phyloP scores from a whole-genome alignment of 2,797 vertebrate genomes.

The Ceryle rudis region DNA sequence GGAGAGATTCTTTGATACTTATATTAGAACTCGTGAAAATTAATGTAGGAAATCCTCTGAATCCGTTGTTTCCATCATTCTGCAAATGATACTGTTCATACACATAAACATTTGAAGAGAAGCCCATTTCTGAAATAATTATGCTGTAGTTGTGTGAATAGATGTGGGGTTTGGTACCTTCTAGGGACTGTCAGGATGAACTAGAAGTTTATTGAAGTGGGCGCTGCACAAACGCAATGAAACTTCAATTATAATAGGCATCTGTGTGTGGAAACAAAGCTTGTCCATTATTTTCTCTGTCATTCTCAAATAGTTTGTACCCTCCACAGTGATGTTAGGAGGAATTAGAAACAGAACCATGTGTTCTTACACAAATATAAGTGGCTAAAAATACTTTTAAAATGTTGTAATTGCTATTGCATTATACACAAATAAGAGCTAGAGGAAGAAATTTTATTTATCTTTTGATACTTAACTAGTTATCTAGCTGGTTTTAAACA shows the following conservation, averaged over 20 bases:
- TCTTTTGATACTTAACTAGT: background rate
- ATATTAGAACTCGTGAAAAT: background rate
- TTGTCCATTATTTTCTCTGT: background rate
- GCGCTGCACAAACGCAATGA: background rate
- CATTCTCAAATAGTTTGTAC: background rate
- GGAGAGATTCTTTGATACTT: background rate
- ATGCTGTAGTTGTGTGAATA: background rate
- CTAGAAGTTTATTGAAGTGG: background rate
- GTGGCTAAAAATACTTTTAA: background rate
- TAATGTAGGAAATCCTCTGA: background rate
- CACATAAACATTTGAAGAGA: background rate
- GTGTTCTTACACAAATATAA: background rate
- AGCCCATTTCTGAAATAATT: background rate
- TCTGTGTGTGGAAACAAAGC: background rate
- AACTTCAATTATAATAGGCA: background rate
- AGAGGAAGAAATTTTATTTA: background rate
- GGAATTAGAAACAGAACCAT: background rate
- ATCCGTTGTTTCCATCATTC: background rate
- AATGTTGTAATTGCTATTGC: background rate
- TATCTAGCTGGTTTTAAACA: background rate
- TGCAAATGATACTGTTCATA: background rate
- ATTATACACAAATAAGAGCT: background rate
- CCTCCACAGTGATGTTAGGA: background rate
- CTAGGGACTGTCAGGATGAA: background rate
- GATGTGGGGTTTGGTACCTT: background rate